Evolutionary conservation across 1,140 invertebrate species (phyloP), one percentile per base, ranked within the genome.

Genomic region (Chlorops oryzae): DNA sequence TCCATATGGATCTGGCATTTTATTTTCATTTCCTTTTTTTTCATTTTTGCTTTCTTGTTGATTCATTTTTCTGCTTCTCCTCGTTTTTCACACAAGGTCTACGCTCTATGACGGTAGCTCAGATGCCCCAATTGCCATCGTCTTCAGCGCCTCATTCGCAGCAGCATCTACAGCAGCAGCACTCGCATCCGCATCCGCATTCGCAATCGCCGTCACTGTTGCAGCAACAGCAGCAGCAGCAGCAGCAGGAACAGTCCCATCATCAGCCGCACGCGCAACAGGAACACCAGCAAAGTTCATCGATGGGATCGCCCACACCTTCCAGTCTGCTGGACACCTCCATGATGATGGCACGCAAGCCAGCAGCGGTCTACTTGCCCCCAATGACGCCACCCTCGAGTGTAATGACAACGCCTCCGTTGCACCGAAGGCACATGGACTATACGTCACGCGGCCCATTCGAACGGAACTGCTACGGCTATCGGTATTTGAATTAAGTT

Each of bases 51-150:
- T 40, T 42, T 44, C 1, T 28, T 12, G 12, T 44, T 41, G 13
- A n/a, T n/a, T n/a, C n/a, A n/a, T n/a, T n/a, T n/a, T n/a, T n/a
- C n/a, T n/a, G n/a, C n/a, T n/a, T n/a, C n/a, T n/a, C n/a, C n/a
- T n/a, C n/a, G n/a, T n/a, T n/a, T n/a, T n/a, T n/a, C 47, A 10
- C 15, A 39, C 28, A 25, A 70, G 68, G 65, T 58, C 54, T 71
- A 10, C 68, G 68, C 32, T 60, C 67, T 35, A 58, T 70, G 56
- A 56, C 65, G 41, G 48, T 68, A 44, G 57, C 67, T 43, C 68
- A 66, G 32, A 67, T 67, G 58, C 61, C 64, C 5, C 61, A 64
- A 50, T 57, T 65, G 51, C 57, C 64, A 55, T 62, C 60, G 34
- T 62, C 63, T 12, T 52, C 62, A 21, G 57, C n/a, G n/a, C n/a